Evolutionary conservation across 1,140 invertebrate species (phyloP).

Genomic region (Euglossa dilemma): DNA sequence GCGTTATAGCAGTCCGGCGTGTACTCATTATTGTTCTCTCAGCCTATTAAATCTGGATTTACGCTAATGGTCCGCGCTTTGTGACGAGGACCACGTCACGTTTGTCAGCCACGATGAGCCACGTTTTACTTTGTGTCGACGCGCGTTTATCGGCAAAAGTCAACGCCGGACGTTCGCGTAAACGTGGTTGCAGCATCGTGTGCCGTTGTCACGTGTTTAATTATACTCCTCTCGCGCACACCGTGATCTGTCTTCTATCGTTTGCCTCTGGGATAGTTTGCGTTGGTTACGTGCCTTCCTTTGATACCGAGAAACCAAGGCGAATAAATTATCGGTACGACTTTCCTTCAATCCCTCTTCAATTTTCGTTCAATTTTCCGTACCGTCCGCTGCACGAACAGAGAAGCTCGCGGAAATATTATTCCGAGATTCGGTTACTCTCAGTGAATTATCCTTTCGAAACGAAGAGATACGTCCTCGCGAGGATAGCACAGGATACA

Average conservation of each 20-base stretch:
- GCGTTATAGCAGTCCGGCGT: slow-evolving; percentile 6
- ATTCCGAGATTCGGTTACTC: too few species aligned
- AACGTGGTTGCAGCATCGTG: neutral
- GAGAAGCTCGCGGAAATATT: neutral
- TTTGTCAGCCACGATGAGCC: slow-evolving; percentile 39
- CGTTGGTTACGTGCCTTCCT: too few species aligned
- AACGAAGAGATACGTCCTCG: too few species aligned
- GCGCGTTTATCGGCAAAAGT: slow-evolving; percentile 31
- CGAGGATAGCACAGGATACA: neutral
- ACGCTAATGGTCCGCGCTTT: slow-evolving; percentile 36
- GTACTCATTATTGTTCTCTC: slow-evolving; percentile 49
- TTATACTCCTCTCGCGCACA: neutral
- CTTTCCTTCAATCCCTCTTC: neutral
- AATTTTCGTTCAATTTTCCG: neutral
- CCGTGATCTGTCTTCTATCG: neutral
- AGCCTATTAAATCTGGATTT: slow-evolving; percentile 54
- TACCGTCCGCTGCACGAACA: too few species aligned
- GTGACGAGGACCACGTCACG: slow-evolving; percentile 33
- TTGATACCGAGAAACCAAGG: neutral
- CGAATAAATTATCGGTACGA: neutral
- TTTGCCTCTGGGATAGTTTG: neutral
- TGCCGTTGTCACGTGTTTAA: slow-evolving; percentile 32
- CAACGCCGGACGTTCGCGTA: slow-evolving; percentile 20
- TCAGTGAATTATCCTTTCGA: neutral
- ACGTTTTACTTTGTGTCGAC: slow-evolving; percentile 37